Percentiles rank a stretch among this genome's conserved stretches.
These are phyloP conservation scores for Chloromyia formosa DNA, from an alignment of 2,888 invertebrate genomes.

Conservation along the genomic window DNA sequence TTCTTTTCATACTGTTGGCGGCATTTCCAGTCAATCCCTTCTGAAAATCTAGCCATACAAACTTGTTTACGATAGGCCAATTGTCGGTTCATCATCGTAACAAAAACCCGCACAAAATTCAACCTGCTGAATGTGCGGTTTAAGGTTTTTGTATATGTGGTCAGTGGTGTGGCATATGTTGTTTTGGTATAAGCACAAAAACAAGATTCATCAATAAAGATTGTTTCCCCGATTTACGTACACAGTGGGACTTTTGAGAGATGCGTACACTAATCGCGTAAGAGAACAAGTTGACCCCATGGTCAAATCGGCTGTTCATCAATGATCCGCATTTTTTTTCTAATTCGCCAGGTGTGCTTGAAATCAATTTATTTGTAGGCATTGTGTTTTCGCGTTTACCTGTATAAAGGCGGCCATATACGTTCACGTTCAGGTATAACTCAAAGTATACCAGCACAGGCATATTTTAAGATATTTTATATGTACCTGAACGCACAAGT, in stretches of 20 bases:
- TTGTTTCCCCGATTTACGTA: neutral
- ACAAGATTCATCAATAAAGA: too few relatives aligned
- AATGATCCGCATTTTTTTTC: neutral
- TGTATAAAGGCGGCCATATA: too few relatives aligned
- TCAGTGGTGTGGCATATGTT: too few relatives aligned
- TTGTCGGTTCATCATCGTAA: neutral
- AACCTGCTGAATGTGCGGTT: neutral
- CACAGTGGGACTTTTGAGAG: neutral
- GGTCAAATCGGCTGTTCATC: too few relatives aligned
- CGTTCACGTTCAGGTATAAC: too few relatives aligned
- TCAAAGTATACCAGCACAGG: too few relatives aligned
- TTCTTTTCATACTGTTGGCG: too few relatives aligned
- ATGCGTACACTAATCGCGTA: too few relatives aligned
- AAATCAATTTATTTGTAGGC: neutral
- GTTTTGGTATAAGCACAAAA: constrained; percentile 5
- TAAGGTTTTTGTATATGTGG: neutral
- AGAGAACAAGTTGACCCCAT: neutral
- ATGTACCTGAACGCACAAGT: too few relatives aligned
- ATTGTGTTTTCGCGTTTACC: neutral
- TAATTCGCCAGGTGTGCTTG: too few relatives aligned
- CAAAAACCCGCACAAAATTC: neutral
- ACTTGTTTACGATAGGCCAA: constrained; percentile 25
- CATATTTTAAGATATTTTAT: too few relatives aligned
- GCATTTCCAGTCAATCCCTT: too few relatives aligned
- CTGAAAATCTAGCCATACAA: neutral